Evolutionary conservation across 2,888 invertebrate species (phyloP).

Genomic region (Orthosia gothica): DNA sequence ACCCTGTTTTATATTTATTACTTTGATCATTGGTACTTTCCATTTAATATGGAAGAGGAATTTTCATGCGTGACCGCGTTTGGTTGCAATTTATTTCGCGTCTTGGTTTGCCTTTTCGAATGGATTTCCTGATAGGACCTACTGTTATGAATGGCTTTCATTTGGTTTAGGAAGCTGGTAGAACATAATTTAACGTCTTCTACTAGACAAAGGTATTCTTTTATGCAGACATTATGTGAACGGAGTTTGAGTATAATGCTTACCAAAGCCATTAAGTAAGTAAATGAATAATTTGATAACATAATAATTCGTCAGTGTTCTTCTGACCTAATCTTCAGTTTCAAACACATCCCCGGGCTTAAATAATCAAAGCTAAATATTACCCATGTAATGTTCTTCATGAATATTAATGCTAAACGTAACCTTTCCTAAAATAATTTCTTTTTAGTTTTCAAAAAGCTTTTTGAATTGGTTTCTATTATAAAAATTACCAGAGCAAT

Average conservation of each 20-base stretch:
- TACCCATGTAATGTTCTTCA: no score
- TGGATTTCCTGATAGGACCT: constrained; percentile 40
- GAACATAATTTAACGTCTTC: constrained; percentile 13
- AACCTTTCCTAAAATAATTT: background rate
- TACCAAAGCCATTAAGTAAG: no score
- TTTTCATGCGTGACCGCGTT: constrained; percentile 62
- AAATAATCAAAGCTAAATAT: no score
- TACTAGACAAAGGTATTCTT: no score
- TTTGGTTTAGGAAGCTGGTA: constrained; percentile 14
- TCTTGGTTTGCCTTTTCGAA: constrained; percentile 49
- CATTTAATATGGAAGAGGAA: constrained; percentile 64
- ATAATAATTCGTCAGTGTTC: no score
- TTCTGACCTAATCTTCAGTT: background rate
- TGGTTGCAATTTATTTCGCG: constrained; percentile 53
- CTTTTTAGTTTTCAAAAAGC: background rate
- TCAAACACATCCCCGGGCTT: no score
- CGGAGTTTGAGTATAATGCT: background rate
- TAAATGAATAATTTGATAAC: no score
- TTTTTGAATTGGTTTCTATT: background rate
- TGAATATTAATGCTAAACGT: no score
- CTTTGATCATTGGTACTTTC: constrained; percentile 68
- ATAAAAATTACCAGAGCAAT: background rate
- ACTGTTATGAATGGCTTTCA: constrained; percentile 36
- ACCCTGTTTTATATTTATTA: constrained; percentile 69
- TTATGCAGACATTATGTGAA: background rate